A percentile compares a stretch with the other conserved stretches of the same genome.
These are phyloP conservation scores for Trileptium ribeirensis DNA, from an alignment of 2,888 invertebrate species.

Conservation along the genomic window DNA sequence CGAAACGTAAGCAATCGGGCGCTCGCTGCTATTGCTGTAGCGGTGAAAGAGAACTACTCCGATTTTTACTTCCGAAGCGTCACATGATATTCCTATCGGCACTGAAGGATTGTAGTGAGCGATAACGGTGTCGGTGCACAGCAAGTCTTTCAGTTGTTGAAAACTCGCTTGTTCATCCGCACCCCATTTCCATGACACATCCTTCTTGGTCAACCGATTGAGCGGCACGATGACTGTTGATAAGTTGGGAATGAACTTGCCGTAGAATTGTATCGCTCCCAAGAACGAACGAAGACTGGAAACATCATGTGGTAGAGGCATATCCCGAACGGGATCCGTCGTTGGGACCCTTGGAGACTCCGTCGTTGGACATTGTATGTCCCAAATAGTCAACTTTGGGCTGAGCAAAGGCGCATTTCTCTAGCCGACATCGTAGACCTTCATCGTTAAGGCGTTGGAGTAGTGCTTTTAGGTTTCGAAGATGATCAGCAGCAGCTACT, in stretches of 20 bases:
- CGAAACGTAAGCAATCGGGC: slow-evolving; percentile 40
- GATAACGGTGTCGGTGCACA: slow-evolving; percentile 36
- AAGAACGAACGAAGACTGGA: slow-evolving; percentile 41
- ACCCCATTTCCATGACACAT: slow-evolving; percentile 27
- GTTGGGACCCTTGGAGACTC: slow-evolving; percentile 36
- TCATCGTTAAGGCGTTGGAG: slow-evolving; percentile 31
- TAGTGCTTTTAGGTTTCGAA: slow-evolving; percentile 29
- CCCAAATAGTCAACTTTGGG: slow-evolving; percentile 40
- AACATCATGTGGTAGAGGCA: slow-evolving; percentile 40
- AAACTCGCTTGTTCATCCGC: slow-evolving; percentile 19
- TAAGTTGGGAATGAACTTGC: slow-evolving; percentile 41
- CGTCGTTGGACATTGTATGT: slow-evolving; percentile 35
- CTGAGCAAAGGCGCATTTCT: slow-evolving; percentile 38
- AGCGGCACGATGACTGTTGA: slow-evolving; percentile 38
- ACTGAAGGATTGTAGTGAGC: slow-evolving; percentile 39
- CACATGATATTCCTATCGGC: slow-evolving; percentile 43
- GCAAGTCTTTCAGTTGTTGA: slow-evolving; percentile 33
- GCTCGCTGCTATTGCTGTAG: slow-evolving; percentile 42
- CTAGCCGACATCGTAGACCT: slow-evolving; percentile 34
- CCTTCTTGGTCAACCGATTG: slow-evolving; percentile 33
- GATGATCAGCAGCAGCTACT: slow-evolving; percentile 29
- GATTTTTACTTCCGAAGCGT: slow-evolving; percentile 44
- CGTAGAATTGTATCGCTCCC: slow-evolving; percentile 44
- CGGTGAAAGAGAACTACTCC: slow-evolving; percentile 40
- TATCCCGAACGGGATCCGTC: slow-evolving; percentile 39